A percentile compares a stretch with the other conserved stretches of the same genome.
Conservation (phyloP, 2,113 vertebrate genomes). For the Larimichthys polyactis region DNA sequence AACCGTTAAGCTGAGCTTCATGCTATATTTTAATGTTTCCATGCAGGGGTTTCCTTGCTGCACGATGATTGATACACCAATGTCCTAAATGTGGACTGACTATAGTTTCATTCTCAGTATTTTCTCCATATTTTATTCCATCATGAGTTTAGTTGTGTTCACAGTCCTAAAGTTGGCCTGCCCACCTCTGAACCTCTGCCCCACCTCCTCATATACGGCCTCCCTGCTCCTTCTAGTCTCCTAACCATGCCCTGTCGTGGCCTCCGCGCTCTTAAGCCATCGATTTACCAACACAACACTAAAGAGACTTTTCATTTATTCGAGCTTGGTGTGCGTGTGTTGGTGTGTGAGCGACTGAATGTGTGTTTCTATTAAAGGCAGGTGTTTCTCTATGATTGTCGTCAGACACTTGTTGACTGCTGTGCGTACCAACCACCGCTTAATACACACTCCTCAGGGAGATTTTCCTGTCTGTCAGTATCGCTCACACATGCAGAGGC, state of each 20-base stretch:
- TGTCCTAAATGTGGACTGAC: background rate
- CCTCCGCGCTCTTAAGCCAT: conserved; percentile 26
- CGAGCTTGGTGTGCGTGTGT: background rate
- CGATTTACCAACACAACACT: conserved; percentile 3
- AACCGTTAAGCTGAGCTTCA: no score
- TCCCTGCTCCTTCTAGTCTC: conserved; percentile 28
- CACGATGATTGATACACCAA: no score
- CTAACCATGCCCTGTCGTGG: background rate
- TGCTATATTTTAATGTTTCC: no score
- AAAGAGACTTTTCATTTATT: background rate
- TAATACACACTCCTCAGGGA: conserved; percentile 20
- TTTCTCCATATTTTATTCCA: background rate
- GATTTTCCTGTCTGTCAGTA: conserved; percentile 14
- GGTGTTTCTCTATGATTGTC: conserved; percentile 16
- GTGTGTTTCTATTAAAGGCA: background rate
- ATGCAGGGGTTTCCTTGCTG: no score
- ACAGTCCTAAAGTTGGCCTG: background rate
- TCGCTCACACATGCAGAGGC: conserved; percentile 5
- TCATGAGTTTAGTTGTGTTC: background rate
- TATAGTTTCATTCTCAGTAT: background rate
- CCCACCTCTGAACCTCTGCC: background rate
- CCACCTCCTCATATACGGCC: conserved; percentile 7
- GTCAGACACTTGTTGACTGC: conserved; percentile 1
- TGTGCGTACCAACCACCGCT: background rate
- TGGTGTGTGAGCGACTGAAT: conserved; percentile 4